Evolutionary conservation across 1,140 invertebrate species (phyloP).

Genomic region (Heliothis virescens): DNA sequence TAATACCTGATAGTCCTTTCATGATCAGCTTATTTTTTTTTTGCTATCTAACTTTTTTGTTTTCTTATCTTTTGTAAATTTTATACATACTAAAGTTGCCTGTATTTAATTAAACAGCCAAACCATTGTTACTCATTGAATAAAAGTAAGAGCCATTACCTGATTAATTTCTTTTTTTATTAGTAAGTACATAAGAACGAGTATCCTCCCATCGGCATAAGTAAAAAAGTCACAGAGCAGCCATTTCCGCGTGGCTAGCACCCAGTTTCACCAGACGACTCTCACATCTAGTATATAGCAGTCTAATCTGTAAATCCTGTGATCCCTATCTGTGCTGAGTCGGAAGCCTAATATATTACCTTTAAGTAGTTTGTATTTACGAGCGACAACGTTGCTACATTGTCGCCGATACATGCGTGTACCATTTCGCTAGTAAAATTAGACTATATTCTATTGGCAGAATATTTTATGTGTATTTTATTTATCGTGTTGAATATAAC

Average conservation of each 20-base stretch:
- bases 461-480: too few relatives aligned
- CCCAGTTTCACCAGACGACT: slow-evolving; percentile 8
- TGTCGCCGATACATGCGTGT: slow-evolving; percentile 10
- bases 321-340: slow-evolving; percentile 25
- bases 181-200: too few relatives aligned
- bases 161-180: too few relatives aligned
- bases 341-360: slow-evolving; percentile 23
- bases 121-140: too few relatives aligned
- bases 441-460: not conserved
- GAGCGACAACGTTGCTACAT: slow-evolving; percentile 1
- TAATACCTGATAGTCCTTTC: too few relatives aligned
- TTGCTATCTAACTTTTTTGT: too few relatives aligned
- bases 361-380: slow-evolving; percentile 16
- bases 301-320: slow-evolving; percentile 26
- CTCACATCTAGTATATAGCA: slow-evolving; percentile 7
- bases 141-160: too few relatives aligned
- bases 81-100: too few relatives aligned
- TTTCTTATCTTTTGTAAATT: too few relatives aligned
- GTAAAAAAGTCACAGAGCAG: not conserved
- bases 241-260: not conserved
- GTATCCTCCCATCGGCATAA: not conserved
- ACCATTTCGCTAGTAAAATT: not conserved
- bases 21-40: too few relatives aligned
- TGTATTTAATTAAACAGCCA: too few relatives aligned
- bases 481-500: too few relatives aligned